These are phyloP conservation scores for Musca domestica DNA, from an alignment of 1,140 invertebrate genomes.

Conservation along the genomic window DNA sequence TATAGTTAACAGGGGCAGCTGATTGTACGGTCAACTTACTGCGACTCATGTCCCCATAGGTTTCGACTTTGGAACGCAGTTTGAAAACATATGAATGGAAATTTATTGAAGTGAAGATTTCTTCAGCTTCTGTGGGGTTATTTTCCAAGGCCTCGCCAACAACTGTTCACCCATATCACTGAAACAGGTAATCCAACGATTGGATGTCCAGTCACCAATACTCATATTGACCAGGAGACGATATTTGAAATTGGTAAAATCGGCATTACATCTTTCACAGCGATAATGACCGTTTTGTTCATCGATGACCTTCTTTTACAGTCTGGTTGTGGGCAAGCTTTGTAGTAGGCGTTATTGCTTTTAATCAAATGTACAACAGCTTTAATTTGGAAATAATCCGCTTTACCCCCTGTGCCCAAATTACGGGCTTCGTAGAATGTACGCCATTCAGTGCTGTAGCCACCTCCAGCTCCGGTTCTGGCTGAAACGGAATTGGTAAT, in stretches of 20 bases:
- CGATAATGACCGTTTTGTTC: conserved; percentile 78
- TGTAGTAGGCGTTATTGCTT: conserved; percentile 74
- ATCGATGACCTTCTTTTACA: conserved; percentile 96
- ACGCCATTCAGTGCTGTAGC: conserved; percentile 61
- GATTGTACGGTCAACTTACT: conserved; percentile 72
- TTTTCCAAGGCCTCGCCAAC: conserved; percentile 69
- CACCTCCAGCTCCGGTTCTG: conserved; percentile 47
- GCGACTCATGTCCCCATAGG: conserved; percentile 84
- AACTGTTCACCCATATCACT: conserved; percentile 82
- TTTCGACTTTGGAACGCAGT: conserved; percentile 83
- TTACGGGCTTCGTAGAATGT: conserved; percentile 72
- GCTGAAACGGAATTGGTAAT: conserved; percentile 66
- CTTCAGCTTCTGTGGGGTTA: conserved; percentile 60
- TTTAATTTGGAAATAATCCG: conserved; percentile 75
- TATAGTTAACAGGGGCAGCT: conserved; percentile 71
- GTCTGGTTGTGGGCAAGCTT: conserved; percentile 78
- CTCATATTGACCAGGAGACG: conserved; percentile 73
- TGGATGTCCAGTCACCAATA: conserved; percentile 77
- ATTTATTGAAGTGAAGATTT: conserved; percentile 69
- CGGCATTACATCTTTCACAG: conserved; percentile 91
- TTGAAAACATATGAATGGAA: conserved; percentile 82
- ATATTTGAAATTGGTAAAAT: conserved; percentile 84
- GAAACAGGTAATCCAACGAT: conserved; percentile 87
- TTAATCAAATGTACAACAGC: conserved; percentile 68
- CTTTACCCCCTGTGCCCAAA: conserved; percentile 67